Conservation (phyloP, 1,140 invertebrate species). For the Leptonema lineaticorne region DNA sequence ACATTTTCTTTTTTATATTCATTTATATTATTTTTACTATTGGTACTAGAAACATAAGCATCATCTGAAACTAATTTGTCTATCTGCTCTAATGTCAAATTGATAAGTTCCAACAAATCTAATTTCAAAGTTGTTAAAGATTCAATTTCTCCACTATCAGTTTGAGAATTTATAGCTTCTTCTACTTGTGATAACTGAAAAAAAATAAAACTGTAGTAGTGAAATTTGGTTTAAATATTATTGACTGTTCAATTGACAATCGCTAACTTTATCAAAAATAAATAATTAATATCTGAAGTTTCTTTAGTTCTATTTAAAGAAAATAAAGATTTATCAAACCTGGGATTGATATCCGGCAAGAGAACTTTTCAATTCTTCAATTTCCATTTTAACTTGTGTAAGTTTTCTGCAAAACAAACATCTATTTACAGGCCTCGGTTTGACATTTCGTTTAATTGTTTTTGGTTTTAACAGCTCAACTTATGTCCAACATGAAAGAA, state of each 20-base stretch:
- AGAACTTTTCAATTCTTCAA: constrained; percentile 6
- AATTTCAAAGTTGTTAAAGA: constrained; percentile 61
- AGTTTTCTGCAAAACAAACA: too few species aligned
- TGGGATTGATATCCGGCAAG: constrained; percentile 5
- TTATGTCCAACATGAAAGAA: too few species aligned
- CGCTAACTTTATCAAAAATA: too few species aligned
- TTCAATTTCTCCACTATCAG: constrained; percentile 56
- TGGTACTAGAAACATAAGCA: constrained; percentile 24
- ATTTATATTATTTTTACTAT: constrained; percentile 35
- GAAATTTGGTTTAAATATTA: too few species aligned
- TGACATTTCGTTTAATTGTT: too few species aligned
- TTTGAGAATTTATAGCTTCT: constrained; percentile 55
- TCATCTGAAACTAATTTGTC: constrained; percentile 39
- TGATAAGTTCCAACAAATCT: constrained; percentile 66
- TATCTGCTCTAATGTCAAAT: constrained; percentile 62
- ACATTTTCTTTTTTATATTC: constrained; percentile 45
- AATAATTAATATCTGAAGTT: too few species aligned
- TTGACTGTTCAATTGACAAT: too few species aligned
- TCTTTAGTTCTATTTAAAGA: too few species aligned
- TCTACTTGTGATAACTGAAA: constrained; percentile 62
- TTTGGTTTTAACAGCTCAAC: too few species aligned
- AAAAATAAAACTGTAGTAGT: neutral
- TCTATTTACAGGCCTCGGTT: too few species aligned
- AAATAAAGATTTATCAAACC: too few species aligned
- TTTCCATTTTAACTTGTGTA: constrained; percentile 8